These are phyloP conservation scores for Trichomycterus rosablanca DNA, from an alignment of 2,113 vertebrate species.

Conservation along the genomic window DNA sequence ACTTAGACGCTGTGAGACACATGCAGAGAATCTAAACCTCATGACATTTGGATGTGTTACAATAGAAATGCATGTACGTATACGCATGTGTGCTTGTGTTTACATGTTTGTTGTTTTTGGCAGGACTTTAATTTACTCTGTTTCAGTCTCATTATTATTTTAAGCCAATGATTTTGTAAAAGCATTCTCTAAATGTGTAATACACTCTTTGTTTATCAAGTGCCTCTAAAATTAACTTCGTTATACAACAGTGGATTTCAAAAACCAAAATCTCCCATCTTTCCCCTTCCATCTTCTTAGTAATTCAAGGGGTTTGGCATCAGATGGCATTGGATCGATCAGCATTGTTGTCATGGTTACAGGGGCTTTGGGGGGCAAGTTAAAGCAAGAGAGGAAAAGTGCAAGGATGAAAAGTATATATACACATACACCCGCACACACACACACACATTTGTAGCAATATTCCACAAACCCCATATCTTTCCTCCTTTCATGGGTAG, in stretches of 20 bases:
- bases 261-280: constrained; percentile 76
- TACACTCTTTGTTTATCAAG: constrained; percentile 46
- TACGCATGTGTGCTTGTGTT: not conserved
- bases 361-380: constrained; percentile 38
- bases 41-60: constrained; percentile 21
- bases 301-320: constrained; percentile 64
- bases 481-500: not conserved
- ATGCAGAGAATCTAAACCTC: constrained; percentile 14
- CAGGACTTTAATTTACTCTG: too few species aligned
- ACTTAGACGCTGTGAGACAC: constrained; percentile 24
- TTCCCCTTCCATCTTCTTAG: constrained; percentile 51
- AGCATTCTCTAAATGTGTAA: constrained; percentile 10
- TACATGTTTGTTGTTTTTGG: not conserved
- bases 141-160: too few species aligned
- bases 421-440: too few species aligned
- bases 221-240: constrained; percentile 54
- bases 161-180: too few species aligned
- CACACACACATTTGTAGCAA: constrained; percentile 8
- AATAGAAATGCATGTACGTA: not conserved
- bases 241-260: constrained; percentile 74
- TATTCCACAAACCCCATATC: constrained; percentile 12
- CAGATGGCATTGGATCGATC: constrained; percentile 90
- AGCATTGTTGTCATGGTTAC: constrained; percentile 82
- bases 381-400: constrained; percentile 35
- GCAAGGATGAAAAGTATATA: constrained; percentile 29